Percentiles rank a stretch among this genome's conserved stretches.
Conservation (phyloP, 2,888 invertebrate species). For the Euplexia lucipara region DNA sequence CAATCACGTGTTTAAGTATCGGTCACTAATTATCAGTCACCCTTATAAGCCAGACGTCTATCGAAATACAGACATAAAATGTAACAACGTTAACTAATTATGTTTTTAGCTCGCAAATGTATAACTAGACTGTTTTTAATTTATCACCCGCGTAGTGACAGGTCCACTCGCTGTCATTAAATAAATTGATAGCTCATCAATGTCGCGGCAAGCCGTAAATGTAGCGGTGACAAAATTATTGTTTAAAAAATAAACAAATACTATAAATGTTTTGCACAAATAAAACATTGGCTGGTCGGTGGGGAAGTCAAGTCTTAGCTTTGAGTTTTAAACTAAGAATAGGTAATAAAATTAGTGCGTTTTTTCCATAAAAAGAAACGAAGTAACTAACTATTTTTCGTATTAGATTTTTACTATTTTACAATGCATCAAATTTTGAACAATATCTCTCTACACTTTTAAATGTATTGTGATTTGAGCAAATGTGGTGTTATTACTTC, state of each 20-base stretch:
- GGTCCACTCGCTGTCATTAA: conserved; percentile 53
- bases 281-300: conserved; percentile 4
- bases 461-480: too few species aligned
- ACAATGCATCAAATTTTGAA: too few species aligned
- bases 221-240: conserved; percentile 51
- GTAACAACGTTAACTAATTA: conserved; percentile 47
- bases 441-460: too few species aligned
- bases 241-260: conserved; percentile 48
- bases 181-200: conserved; percentile 58
- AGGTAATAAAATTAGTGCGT: conserved; percentile 15
- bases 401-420: not conserved
- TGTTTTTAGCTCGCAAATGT: conserved; percentile 47
- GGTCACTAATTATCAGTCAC: too few species aligned
- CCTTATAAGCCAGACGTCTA: too few species aligned
- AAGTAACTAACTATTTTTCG: not conserved
- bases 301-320: conserved; percentile 5
- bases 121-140: conserved; percentile 49
- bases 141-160: conserved; percentile 48
- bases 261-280: conserved; percentile 37
- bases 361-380: not conserved
- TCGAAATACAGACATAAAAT: conserved; percentile 30
- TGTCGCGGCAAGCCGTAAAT: conserved; percentile 46
- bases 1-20: too few species aligned
- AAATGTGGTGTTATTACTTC: too few species aligned
- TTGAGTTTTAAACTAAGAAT: conserved; percentile 11